Evolutionary conservation across 2,797 vertebrate species (phyloP).

Genomic region (Acanthurus tractus): DNA sequence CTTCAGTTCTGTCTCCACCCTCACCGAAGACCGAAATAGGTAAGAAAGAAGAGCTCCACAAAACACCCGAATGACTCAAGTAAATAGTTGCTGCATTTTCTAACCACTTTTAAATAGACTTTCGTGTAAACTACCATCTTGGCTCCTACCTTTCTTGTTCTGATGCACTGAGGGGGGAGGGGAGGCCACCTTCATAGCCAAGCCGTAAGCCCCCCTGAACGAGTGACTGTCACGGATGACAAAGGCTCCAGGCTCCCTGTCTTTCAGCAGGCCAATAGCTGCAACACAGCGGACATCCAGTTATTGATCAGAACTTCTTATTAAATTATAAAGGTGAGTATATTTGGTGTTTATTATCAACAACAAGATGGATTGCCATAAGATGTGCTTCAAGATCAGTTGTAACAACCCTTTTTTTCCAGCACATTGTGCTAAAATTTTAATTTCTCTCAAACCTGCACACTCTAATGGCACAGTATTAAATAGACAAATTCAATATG

Average conservation of each 20-base stretch:
- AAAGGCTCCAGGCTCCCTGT: constrained; percentile 96
- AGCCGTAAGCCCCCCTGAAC: constrained; percentile 95
- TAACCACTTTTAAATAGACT: not conserved
- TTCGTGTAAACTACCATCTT: not conserved
- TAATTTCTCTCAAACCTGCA: not conserved
- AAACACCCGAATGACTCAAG: not conserved
- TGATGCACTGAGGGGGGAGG: constrained; percentile 93
- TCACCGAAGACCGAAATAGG: constrained; percentile 11
- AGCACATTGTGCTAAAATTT: not conserved
- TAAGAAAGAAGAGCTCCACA: not conserved
- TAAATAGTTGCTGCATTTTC: constrained; percentile 27
- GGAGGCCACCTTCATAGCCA: constrained; percentile 98
- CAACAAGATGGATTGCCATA: too few relatives aligned
- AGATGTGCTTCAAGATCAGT: too few relatives aligned
- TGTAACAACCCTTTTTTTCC: not conserved
- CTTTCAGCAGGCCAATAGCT: constrained; percentile 94
- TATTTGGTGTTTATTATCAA: too few relatives aligned
- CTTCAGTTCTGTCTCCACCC: constrained; percentile 13
- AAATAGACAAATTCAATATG: too few relatives aligned
- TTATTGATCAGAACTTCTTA: not conserved
- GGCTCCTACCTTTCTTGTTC: constrained; percentile 93
- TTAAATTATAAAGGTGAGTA: too few relatives aligned
- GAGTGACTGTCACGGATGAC: constrained; percentile 99
- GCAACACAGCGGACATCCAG: constrained; percentile 38
- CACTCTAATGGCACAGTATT: too few relatives aligned